These are phyloP conservation scores for Drosophila affinis DNA, from an alignment of 2,888 invertebrate species.

Conservation along the genomic window DNA sequence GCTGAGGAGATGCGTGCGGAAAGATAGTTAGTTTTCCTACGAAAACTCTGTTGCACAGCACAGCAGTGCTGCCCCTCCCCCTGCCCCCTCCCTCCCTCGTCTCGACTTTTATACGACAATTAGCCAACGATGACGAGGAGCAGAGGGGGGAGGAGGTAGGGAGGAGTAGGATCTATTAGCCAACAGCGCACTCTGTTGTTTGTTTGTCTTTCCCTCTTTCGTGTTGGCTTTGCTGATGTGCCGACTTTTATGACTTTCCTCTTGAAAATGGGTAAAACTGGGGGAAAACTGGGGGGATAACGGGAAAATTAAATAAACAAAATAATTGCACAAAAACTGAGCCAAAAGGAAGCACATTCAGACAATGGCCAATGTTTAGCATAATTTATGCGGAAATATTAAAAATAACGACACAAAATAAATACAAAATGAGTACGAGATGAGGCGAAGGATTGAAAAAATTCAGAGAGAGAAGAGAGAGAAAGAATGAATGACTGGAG, in stretches of 20 bases:
- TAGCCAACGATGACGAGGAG: not conserved
- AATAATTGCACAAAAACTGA: not conserved
- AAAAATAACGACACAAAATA: slow-evolving; percentile 40
- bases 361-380: slow-evolving; percentile 46
- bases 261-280: not conserved
- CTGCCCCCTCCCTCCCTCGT: not conserved
- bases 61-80: not conserved
- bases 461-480: slow-evolving; percentile 7
- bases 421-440: slow-evolving; percentile 1
- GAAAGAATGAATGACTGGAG: slow-evolving; percentile 1
- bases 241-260: not conserved
- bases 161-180: not conserved
- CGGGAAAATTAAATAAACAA: not conserved
- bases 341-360: slow-evolving; percentile 3
- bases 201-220: not conserved
- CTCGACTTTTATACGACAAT: not conserved
- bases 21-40: too few relatives aligned
- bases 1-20: not conserved
- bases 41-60: not conserved
- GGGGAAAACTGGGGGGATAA: not conserved
- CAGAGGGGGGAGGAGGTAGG: too few relatives aligned
- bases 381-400: slow-evolving; percentile 60
- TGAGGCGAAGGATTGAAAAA: slow-evolving; percentile 21
- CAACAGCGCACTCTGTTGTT: not conserved
- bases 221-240: not conserved